phyloP scores from a whole-genome alignment of 2,888 invertebrate species.

The Alloplasta piceator region DNA sequence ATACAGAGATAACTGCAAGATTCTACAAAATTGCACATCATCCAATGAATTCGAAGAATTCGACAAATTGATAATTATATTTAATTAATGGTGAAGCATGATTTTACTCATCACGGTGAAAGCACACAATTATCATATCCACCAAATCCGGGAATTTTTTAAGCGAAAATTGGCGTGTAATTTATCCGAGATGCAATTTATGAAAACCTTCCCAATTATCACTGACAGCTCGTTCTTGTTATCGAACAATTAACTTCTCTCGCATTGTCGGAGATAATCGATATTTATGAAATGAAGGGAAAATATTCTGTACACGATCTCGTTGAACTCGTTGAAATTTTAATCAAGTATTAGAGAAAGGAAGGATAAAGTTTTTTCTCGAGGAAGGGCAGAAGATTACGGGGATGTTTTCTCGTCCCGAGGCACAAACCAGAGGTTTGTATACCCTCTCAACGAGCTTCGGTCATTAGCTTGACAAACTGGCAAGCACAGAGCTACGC shows the following conservation, averaged over 20 bases:
- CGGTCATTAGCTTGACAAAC: constrained; percentile 30
- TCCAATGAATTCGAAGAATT: no score
- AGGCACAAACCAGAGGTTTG: background rate
- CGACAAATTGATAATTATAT: no score
- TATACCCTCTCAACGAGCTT: constrained; percentile 5
- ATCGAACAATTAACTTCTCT: no score
- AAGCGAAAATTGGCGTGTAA: background rate
- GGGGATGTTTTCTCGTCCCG: constrained; percentile 5
- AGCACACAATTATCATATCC: background rate
- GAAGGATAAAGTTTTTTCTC: constrained; percentile 21
- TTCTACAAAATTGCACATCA: no score
- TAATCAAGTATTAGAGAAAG: constrained; percentile 26
- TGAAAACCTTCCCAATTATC: background rate
- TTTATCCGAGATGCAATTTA: background rate
- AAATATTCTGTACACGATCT: constrained; percentile 30
- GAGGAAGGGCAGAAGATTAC: background rate
- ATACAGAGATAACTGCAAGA: no score
- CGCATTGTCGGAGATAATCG: background rate
- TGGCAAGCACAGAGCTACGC: background rate
- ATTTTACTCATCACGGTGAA: background rate
- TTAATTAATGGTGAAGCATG: no score
- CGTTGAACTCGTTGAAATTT: constrained; percentile 25
- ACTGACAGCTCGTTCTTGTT: background rate
- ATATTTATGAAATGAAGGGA: background rate
- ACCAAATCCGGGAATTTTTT: background rate